Base-by-base conservation (phyloP, 2,888 invertebrate genomes). In the Noctua pronuba region DNA sequence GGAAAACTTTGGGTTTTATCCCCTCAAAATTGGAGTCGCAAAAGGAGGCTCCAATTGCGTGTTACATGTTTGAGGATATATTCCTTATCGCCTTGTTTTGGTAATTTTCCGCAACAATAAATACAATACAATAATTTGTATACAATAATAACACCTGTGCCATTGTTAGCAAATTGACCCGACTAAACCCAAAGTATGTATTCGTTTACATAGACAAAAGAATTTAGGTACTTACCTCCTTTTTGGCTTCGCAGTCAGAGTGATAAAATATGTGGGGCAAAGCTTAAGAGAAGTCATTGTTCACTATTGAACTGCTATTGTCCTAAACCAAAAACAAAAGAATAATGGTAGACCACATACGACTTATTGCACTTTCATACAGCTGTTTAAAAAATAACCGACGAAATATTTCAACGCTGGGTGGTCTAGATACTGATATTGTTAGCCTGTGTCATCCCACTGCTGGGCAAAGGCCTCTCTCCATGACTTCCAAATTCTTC, bases 141-240 rank as follows among this genome's bases (percentile, higher is more conserved):
- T 60, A 60, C 24, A 67, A 62, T 31, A 35, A 38, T 62, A 44
- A n/a, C 5, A 62, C n/a, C 6, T 38, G n/a, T 31, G 16, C 35
- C n/a, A 55, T 80, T 72, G 13, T 64, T 72, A 64, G 13, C 35
- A 78, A n/a, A 70, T 69, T 38, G 4, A 13, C 18, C 44, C 49
- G 44, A 52, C 31, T 52, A 44, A 79, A 69, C 28, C 35, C 16
- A 16, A 46, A 71, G 13, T 35, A 44, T n/a, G 13, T 38, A 28
- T 65, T 46, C 31, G 11, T 24, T 31, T 55, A 60, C 60, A 0
- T 31, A 21, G 11, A 35, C 44, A 65, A 65, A 66, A n/a, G 21
- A 77, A 28, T 76, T 77, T 44, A 41, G 38, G 41, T 41, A 21
- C n/a, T n/a, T n/a, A n/a, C 10, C 49, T 76, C 7, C 31, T 35